Evolutionary conservation across 2,888 invertebrate species (phyloP).

Genomic region (Volucella inanis): DNA sequence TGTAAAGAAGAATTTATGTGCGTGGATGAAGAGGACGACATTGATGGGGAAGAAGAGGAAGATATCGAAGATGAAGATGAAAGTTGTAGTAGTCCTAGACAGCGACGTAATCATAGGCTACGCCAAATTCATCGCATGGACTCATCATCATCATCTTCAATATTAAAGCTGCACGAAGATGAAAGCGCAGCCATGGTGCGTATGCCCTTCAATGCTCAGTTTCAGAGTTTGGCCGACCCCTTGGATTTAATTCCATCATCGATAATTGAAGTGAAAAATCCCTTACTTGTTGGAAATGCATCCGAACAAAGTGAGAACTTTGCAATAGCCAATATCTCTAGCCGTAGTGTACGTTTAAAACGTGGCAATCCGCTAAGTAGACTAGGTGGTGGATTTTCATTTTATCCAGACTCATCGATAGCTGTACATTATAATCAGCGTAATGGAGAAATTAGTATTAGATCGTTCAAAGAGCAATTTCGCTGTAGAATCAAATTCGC

Average conservation of each 20-base stretch:
- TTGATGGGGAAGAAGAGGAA: constrained; percentile 75
- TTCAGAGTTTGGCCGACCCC: constrained; percentile 77
- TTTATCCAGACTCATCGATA: constrained; percentile 80
- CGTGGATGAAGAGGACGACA: constrained; percentile 81
- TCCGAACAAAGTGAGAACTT: constrained; percentile 39
- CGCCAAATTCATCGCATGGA: constrained; percentile 67
- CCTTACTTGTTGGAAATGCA: constrained; percentile 47
- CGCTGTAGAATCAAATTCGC: constrained; percentile 80
- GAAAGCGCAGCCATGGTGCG: constrained; percentile 71
- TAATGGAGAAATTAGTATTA: constrained; percentile 81
- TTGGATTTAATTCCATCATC: constrained; percentile 80
- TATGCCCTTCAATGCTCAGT: constrained; percentile 68
- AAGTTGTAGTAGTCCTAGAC: constrained; percentile 62
- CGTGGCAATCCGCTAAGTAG: constrained; percentile 54
- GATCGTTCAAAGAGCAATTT: constrained; percentile 82
- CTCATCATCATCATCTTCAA: constrained; percentile 69
- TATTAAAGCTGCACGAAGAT: constrained; percentile 65
- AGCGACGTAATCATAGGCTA: constrained; percentile 58
- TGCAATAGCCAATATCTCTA: constrained; percentile 45
- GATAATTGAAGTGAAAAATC: constrained; percentile 78
- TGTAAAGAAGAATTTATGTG: constrained; percentile 82
- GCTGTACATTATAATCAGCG: constrained; percentile 81
- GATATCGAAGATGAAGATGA: constrained; percentile 66
- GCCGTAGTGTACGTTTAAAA: constrained; percentile 64
- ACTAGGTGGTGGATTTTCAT: constrained; percentile 80